Evolutionary conservation across 1,140 invertebrate genomes (phyloP).

Genomic region (Agrypnia vestita): DNA sequence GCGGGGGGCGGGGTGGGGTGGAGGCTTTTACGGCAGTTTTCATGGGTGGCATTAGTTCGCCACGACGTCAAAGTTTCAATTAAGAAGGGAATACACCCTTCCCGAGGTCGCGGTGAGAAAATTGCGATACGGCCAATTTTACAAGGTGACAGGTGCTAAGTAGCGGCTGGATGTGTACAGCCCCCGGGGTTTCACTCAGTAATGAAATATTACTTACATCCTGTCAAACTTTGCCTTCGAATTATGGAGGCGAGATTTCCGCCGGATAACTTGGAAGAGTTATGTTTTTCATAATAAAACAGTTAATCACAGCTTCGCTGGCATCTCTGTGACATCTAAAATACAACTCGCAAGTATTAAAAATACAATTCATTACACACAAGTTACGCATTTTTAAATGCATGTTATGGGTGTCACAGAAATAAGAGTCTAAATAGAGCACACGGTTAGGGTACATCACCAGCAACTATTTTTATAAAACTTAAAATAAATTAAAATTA

Average conservation of each 20-base stretch:
- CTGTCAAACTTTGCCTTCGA: conserved; percentile 31
- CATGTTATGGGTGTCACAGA: no score
- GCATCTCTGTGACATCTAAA: no score
- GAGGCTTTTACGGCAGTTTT: conserved; percentile 47
- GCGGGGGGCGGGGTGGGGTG: neutral
- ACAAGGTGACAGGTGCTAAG: conserved; percentile 36
- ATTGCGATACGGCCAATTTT: conserved; percentile 30
- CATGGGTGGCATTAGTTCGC: conserved; percentile 42
- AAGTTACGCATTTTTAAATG: no score
- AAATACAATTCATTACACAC: no score
- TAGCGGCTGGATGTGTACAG: conserved; percentile 23
- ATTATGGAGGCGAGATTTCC: conserved; percentile 13
- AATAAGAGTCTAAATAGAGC: no score
- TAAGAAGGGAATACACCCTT: conserved; percentile 42
- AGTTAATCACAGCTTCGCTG: no score
- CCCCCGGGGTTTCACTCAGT: conserved; percentile 27
- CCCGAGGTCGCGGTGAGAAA: conserved; percentile 10
- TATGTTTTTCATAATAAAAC: no score
- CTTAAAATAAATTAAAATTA: no score
- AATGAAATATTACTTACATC: conserved; percentile 33
- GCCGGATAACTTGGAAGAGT: neutral
- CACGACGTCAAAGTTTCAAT: conserved; percentile 57
- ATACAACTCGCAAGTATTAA: no score
- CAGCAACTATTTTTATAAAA: no score
- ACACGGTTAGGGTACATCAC: no score